Evolutionary conservation across 2,113 vertebrate species (phyloP).

Genomic region (Todiramphus saurophagus): DNA sequence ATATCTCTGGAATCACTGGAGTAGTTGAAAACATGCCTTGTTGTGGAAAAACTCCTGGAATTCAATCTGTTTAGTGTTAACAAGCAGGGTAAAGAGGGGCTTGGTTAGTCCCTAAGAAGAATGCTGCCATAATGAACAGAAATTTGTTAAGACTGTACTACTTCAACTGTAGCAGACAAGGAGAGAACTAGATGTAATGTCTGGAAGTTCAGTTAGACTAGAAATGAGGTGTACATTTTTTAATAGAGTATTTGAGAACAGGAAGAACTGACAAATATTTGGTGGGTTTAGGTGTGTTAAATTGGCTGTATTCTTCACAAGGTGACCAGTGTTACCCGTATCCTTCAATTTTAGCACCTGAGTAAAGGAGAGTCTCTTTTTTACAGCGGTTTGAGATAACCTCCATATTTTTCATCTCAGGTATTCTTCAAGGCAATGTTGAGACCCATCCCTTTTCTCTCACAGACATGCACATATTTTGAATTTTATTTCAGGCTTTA

Average conservation of each 20-base stretch:
- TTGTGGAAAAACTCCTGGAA: slow-evolving; percentile 22
- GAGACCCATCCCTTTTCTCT: not conserved
- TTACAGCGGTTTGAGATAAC: not conserved
- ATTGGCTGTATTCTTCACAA: not conserved
- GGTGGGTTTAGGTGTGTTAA: not conserved
- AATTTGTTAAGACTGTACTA: not conserved
- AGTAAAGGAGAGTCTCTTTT: not conserved
- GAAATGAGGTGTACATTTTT: not conserved
- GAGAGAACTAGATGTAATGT: not conserved
- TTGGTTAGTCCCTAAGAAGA: not conserved
- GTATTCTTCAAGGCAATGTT: not conserved
- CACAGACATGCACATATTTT: not conserved
- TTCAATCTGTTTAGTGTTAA: slow-evolving; percentile 4
- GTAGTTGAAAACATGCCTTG: slow-evolving; percentile 33
- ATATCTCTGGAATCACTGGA: slow-evolving; percentile 25
- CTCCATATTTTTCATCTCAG: not conserved
- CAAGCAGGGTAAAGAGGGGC: not conserved
- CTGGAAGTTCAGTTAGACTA: not conserved
- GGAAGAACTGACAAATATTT: not conserved
- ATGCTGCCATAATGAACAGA: not conserved
- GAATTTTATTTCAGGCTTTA: not conserved
- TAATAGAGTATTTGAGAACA: not conserved
- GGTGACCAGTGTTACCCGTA: not conserved
- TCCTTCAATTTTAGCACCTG: not conserved
- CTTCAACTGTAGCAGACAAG: not conserved